Conservation (phyloP, 2,888 invertebrate genomes). For the Leptinotarsa peninsularis region DNA sequence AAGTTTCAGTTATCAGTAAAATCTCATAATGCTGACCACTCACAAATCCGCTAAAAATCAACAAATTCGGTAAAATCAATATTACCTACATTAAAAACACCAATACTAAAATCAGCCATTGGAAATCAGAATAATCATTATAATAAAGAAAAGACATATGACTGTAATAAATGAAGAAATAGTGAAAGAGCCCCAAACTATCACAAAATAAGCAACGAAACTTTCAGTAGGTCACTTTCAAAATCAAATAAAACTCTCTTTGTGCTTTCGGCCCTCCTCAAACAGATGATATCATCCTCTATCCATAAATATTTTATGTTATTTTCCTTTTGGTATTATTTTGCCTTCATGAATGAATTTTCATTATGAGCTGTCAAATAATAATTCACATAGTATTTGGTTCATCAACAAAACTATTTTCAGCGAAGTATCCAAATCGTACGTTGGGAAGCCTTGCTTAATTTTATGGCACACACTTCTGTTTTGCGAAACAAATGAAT, state of each 20-base stretch:
- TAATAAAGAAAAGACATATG: too few species aligned
- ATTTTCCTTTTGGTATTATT: neutral
- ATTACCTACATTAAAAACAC: neutral
- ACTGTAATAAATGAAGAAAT: too few species aligned
- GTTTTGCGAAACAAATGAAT: too few species aligned
- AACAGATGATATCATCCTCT: neutral
- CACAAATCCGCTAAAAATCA: neutral
- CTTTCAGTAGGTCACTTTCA: neutral
- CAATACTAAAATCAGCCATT: constrained; percentile 3
- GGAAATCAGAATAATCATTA: too few species aligned
- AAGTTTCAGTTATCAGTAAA: neutral
- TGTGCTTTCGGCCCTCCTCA: neutral
- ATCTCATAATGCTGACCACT: neutral
- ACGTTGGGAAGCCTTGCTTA: neutral
- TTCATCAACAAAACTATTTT: neutral
- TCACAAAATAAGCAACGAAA: too few species aligned
- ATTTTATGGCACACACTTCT: too few species aligned
- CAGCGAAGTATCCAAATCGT: neutral
- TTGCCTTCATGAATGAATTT: neutral
- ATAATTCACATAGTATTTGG: neutral
- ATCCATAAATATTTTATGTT: neutral
- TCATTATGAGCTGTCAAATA: constrained; percentile 13
- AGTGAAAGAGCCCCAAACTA: neutral
- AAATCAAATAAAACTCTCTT: neutral
- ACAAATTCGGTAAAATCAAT: neutral